Evolutionary conservation across 2,113 vertebrate genomes (phyloP).

Genomic region (Mixornis gularis): DNA sequence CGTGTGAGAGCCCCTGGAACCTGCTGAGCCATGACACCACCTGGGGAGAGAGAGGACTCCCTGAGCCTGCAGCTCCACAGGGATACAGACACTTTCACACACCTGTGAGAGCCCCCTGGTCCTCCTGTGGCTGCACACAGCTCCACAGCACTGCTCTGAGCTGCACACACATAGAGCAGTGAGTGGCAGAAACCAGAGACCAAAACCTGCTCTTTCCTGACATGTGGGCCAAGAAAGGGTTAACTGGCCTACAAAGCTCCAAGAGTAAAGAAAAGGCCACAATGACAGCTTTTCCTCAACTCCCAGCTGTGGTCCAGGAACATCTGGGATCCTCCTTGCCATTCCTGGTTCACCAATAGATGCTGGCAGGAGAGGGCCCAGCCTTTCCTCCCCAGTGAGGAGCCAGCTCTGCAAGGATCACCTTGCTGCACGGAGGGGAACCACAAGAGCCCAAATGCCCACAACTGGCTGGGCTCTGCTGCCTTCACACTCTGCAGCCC

Average conservation of each 20-base stretch:
- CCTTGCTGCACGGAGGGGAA: background rate
- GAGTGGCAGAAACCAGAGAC: background rate
- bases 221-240: background rate
- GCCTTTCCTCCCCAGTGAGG: too few species aligned
- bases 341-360: background rate
- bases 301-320: background rate
- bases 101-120: rapidly evolving
- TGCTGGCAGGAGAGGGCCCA: background rate
- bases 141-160: background rate
- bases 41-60: too few species aligned
- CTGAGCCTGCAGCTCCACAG: background rate
- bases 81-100: background rate
- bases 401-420: background rate
- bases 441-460: background rate
- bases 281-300: background rate
- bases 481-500: background rate
- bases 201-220: background rate
- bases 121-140: background rate
- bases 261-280: background rate
- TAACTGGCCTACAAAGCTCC: background rate
- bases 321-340: background rate
- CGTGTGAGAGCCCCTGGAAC: slow-evolving; percentile 37
- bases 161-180: background rate
- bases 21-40: slow-evolving; percentile 51
- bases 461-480: background rate